phyloP scores from a whole-genome alignment of 2,113 vertebrate species.

The Hippocampus comes region DNA sequence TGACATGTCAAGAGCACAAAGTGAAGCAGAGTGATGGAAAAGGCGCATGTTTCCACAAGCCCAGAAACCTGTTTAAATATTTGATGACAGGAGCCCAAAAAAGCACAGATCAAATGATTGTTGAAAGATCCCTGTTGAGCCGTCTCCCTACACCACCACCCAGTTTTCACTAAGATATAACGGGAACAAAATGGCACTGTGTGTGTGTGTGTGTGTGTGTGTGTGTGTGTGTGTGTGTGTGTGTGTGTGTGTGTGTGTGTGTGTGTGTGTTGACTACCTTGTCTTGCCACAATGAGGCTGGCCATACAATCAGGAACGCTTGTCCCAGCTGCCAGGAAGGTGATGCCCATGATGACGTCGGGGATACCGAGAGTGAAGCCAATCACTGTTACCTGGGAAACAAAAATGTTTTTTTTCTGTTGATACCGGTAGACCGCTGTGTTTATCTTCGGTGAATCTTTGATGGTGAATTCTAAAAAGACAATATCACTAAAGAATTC shows the following conservation, averaged over 20 bases:
- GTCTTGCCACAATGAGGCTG: slow-evolving; percentile 93
- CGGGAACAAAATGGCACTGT: neutral
- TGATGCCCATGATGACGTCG: slow-evolving; percentile 98
- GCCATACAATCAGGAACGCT: slow-evolving; percentile 98
- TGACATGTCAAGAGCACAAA: neutral
- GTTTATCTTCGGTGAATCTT: neutral
- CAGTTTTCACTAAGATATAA: neutral
- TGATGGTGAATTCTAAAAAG: neutral
- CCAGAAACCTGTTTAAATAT: slow-evolving; percentile 41
- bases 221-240: slow-evolving; percentile 3
- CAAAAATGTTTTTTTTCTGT: neutral
- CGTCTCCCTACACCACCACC: slow-evolving; percentile 8
- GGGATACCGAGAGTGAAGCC: slow-evolving; percentile 95
- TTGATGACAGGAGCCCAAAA: slow-evolving; percentile 47
- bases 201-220: slow-evolving; percentile 2
- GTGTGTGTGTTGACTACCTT: slow-evolving; percentile 74
- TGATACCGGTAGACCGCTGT: neutral
- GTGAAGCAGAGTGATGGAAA: neutral
- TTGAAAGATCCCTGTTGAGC: slow-evolving; percentile 19
- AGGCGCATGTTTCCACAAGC: neutral
- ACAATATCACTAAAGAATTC: no score
- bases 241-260: neutral
- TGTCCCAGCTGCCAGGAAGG: slow-evolving; percentile 94
- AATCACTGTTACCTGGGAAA: slow-evolving; percentile 88
- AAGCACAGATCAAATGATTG: slow-evolving; percentile 47